Base-by-base conservation (phyloP, 2,113 vertebrate genomes). In the Saccopteryx bilineata region DNA sequence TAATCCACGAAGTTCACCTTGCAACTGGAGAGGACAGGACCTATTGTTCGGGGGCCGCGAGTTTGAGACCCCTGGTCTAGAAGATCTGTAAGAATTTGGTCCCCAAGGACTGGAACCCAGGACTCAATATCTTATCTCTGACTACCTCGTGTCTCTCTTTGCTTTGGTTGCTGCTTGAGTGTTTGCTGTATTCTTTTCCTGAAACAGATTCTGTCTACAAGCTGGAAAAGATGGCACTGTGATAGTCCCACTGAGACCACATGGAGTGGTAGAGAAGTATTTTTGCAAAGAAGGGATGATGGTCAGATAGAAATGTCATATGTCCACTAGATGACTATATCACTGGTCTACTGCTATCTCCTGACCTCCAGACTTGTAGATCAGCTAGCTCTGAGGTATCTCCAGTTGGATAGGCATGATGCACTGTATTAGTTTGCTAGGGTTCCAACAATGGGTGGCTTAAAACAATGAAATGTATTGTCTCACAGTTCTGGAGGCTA, bases 151-250 rank as follows among this genome's bases (percentile, higher is more conserved):
- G 5, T 79, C n/a, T 93, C 90, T 87, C 13, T 68, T 76, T 94
- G 63, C 63, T 80, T 78, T 90, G 50, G 11, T 58, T 90, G 95
- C 63, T 84, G 31, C 61, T 69, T 69, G 60, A 81, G 28, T 69
- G 28, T 92, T 90, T 83, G 28, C 52, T 39, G 26, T 50, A 74
- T 56, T 63, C 17, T 87, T 94, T 84, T 68, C 48, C 46, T 81
- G 18, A 12, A 75, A 58, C 56, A 65, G 69, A 83, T 33, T 58
- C 56, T 65, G 28, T 54, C 80, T 48, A 52, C 52, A 75, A 65
- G 10, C 33, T 78, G 14, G 9, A 90, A 50, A 78, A 90, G 26
- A 74, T 54, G 18, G 26, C 5, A 33, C 28, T 76, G 15, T 58
- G 60, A 48, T 71, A 4, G 18, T 60, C 26, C 23, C 28, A 28